Evolutionary conservation across 2,113 vertebrate species (phyloP).

Genomic region (Leucoraja erinaceus): DNA sequence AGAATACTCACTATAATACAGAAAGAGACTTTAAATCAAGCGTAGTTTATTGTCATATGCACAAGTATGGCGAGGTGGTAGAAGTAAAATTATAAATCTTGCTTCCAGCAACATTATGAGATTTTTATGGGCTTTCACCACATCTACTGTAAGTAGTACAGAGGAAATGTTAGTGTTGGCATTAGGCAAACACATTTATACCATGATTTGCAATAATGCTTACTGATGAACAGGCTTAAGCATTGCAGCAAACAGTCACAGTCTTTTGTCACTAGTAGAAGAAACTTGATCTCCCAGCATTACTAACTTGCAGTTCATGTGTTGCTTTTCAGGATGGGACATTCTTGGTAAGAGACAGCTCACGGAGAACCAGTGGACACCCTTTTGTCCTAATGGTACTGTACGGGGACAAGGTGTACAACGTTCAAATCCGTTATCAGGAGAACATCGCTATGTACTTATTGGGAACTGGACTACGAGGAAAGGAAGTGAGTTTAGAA

Average conservation of each 20-base stretch:
- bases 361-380: conserved; percentile 64
- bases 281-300: neutral
- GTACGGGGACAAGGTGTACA: conserved; percentile 87
- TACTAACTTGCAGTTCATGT: neutral
- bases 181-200: neutral
- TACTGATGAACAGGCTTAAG: neutral
- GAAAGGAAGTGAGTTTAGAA: conserved; percentile 68
- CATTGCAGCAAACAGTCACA: neutral
- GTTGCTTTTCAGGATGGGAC: conserved; percentile 74
- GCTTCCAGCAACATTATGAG: too few relatives aligned
- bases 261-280: neutral
- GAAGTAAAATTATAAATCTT: too few relatives aligned
- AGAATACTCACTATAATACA: too few relatives aligned
- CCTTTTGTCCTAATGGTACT: conserved; percentile 90
- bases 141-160: too few relatives aligned
- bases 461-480: conserved; percentile 79
- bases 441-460: conserved; percentile 63
- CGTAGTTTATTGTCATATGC: too few relatives aligned
- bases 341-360: conserved; percentile 88
- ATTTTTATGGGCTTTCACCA: neutral
- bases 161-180: neutral
- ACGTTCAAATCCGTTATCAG: conserved; percentile 82
- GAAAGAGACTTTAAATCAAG: too few relatives aligned
- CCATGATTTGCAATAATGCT: neutral
- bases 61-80: too few relatives aligned